Evolutionary conservation across 1,140 invertebrate genomes (phyloP).

Genomic region (Drosophila mojavensis): DNA sequence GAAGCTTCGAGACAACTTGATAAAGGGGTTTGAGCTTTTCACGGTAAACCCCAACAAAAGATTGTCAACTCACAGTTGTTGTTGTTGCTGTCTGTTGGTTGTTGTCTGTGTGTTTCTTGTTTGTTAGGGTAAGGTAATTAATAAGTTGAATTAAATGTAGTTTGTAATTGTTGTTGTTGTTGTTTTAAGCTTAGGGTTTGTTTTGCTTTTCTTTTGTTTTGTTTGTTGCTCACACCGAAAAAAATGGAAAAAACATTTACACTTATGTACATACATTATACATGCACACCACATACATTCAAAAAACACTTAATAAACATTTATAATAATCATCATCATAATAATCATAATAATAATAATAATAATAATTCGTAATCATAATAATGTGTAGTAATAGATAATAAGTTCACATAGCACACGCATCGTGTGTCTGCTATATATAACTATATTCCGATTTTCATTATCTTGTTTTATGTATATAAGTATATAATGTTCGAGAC

Average conservation of each 20-base stretch:
- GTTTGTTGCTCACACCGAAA: constrained; percentile 52
- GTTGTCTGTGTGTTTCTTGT: constrained; percentile 3
- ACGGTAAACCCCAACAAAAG: constrained; percentile 41
- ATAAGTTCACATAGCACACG: constrained; percentile 71
- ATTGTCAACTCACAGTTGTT: constrained; percentile 52
- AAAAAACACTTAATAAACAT: constrained; percentile 79
- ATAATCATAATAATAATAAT: constrained; percentile 14
- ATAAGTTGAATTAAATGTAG: constrained; percentile 79
- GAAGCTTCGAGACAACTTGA: constrained; percentile 52
- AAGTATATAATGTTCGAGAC: constrained; percentile 68
- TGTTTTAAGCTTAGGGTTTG: constrained; percentile 60
- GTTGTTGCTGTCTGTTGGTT: constrained; percentile 27
- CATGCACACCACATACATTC: constrained; percentile 73
- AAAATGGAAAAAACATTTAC: constrained; percentile 74
- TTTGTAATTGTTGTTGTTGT: constrained; percentile 37
- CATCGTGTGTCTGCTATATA: constrained; percentile 36
- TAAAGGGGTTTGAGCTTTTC: constrained; percentile 77
- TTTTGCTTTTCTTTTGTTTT: constrained; percentile 27
- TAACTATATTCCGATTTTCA: constrained; percentile 12
- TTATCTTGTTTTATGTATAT: constrained; percentile 32
- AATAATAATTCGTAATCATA: constrained; percentile 43
- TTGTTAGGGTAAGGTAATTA: constrained; percentile 54
- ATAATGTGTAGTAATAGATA: constrained; percentile 77
- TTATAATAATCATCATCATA: constrained; percentile 51
- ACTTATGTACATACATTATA: constrained; percentile 67